These are phyloP conservation scores for Thecophora atra DNA, from an alignment of 2,888 invertebrate genomes.

Conservation along the genomic window DNA sequence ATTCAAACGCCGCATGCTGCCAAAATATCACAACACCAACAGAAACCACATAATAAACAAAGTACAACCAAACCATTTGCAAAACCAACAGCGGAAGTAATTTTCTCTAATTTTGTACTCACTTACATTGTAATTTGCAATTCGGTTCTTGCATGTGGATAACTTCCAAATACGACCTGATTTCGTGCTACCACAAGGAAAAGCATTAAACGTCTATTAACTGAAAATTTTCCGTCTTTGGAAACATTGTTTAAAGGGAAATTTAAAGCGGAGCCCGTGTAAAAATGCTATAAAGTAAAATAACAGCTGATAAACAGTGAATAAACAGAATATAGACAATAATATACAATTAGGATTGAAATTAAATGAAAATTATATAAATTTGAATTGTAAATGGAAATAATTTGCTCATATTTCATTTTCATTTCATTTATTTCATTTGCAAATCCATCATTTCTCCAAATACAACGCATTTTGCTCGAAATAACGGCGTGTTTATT, in stretches of 20 bases:
- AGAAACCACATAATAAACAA: neutral
- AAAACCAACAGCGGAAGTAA: slow-evolving; percentile 34
- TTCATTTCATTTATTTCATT: too few species aligned
- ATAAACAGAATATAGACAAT: neutral
- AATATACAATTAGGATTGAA: too few species aligned
- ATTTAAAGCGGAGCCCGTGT: too few species aligned
- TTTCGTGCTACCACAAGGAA: slow-evolving; percentile 5
- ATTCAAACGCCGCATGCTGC: neutral
- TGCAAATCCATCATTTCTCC: too few species aligned
- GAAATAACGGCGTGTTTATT: too few species aligned
- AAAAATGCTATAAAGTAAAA: too few species aligned
- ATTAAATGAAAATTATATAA: too few species aligned
- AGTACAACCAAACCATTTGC: neutral
- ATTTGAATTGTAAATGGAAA: too few species aligned
- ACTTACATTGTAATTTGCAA: neutral
- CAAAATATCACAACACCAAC: neutral
- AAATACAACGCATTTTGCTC: too few species aligned
- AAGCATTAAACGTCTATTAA: slow-evolving; percentile 21
- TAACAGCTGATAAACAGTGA: neutral
- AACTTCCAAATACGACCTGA: neutral
- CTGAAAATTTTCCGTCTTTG: slow-evolving; percentile 27
- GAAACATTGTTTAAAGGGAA: neutral
- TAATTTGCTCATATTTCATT: too few species aligned
- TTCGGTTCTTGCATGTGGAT: neutral
- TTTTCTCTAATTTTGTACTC: slow-evolving; percentile 13